A percentile compares a stretch with the other conserved stretches of the same genome.
Evolutionary conservation across 2,888 invertebrate species (phyloP).

Genomic region (Apamea epomidion): DNA sequence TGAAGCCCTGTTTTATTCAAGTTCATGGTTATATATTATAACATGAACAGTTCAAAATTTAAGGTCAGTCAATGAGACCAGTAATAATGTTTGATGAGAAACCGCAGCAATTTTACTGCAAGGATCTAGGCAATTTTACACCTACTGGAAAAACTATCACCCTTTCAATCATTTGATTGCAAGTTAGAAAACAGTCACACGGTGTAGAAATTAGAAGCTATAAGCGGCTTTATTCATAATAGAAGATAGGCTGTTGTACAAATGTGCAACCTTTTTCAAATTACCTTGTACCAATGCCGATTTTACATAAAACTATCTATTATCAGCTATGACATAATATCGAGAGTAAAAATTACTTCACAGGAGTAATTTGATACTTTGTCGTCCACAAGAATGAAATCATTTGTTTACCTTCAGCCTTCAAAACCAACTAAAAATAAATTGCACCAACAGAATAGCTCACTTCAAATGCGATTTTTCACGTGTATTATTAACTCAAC

Average conservation of each 20-base stretch:
- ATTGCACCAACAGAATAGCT: slow-evolving; percentile 32
- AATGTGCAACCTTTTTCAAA: slow-evolving; percentile 27
- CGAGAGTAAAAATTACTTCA: slow-evolving; percentile 84
- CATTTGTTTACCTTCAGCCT: slow-evolving; percentile 59
- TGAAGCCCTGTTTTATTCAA: background rate
- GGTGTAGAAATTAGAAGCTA: background rate
- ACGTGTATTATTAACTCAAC: slow-evolving; percentile 59
- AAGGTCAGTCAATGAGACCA: background rate
- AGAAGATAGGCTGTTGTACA: background rate
- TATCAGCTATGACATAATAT: slow-evolving; percentile 89
- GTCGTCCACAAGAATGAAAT: slow-evolving; percentile 45
- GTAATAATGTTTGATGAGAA: background rate
- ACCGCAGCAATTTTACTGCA: background rate
- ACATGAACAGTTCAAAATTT: background rate
- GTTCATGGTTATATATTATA: slow-evolving; percentile 8
- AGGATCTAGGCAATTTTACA: background rate
- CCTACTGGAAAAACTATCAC: background rate
- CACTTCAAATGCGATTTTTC: slow-evolving; percentile 48
- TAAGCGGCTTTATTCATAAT: background rate
- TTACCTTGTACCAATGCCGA: slow-evolving; percentile 42
- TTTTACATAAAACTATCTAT: slow-evolving; percentile 76
- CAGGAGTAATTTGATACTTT: slow-evolving; percentile 83
- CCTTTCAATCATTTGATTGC: background rate
- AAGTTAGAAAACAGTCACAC: background rate
- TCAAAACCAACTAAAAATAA: slow-evolving; percentile 51